Conservation (phyloP, 1,140 invertebrate genomes). For the Agraylea sexmaculata region DNA sequence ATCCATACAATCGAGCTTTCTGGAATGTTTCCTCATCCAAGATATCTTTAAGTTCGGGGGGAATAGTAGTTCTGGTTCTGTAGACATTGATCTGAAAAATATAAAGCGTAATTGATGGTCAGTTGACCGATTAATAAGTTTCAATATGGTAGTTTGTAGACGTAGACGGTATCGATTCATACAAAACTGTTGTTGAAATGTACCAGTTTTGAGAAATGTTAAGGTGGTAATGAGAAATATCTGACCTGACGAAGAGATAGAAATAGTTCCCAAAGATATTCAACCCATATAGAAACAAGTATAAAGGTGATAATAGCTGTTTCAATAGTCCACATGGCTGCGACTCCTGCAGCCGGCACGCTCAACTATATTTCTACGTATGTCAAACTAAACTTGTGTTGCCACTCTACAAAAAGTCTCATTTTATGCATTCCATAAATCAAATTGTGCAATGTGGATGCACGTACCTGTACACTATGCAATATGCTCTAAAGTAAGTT, state of each 20-base stretch:
- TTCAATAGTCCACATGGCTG: too few species aligned
- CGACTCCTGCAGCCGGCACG: too few species aligned
- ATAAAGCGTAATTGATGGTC: slow-evolving; percentile 17
- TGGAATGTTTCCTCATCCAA: slow-evolving; percentile 75
- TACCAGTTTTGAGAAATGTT: slow-evolving; percentile 12
- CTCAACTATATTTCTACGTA: too few species aligned
- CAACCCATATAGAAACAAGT: slow-evolving; percentile 43
- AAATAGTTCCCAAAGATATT: slow-evolving; percentile 72
- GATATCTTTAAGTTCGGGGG: slow-evolving; percentile 57
- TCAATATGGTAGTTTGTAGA: slow-evolving; percentile 7
- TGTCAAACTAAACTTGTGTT: too few species aligned
- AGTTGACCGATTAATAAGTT: slow-evolving; percentile 8
- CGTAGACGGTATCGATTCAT: slow-evolving; percentile 6
- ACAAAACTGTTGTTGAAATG: slow-evolving; percentile 12
- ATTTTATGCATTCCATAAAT: too few species aligned
- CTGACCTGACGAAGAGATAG: slow-evolving; percentile 72
- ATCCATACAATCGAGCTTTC: slow-evolving; percentile 73
- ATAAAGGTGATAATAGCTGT: slow-evolving; percentile 32
- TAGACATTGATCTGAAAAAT: slow-evolving; percentile 63
- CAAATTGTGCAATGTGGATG: too few species aligned
- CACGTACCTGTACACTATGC: too few species aligned
- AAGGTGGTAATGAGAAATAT: slow-evolving; percentile 19
- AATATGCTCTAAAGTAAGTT: too few species aligned
- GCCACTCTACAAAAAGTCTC: too few species aligned
- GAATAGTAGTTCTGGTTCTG: slow-evolving; percentile 55